These are phyloP conservation scores for Cervus canadensis DNA, from an alignment of 2,113 vertebrate species.

Conservation along the genomic window DNA sequence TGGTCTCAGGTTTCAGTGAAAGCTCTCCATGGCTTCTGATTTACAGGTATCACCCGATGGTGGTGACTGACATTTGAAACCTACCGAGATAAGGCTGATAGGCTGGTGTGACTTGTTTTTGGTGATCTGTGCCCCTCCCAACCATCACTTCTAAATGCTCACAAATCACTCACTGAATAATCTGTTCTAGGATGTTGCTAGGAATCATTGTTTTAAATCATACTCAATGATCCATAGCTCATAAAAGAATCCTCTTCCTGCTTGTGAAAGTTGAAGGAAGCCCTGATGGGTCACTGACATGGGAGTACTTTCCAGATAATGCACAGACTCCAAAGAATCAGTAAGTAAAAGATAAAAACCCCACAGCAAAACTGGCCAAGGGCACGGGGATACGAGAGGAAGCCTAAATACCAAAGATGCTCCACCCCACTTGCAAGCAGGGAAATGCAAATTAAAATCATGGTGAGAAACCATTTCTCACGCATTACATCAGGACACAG, in stretches of 20 bases:
- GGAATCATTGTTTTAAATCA: not conserved
- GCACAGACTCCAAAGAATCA: not conserved
- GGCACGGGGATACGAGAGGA: not conserved
- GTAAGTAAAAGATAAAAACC: not conserved
- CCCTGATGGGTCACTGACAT: not conserved
- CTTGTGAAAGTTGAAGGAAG: not conserved
- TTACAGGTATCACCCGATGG: not conserved
- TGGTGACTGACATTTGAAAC: not conserved
- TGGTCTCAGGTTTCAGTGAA: not conserved
- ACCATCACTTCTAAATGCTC: not conserved
- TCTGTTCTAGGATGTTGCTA: not conserved
- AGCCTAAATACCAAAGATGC: fast-evolving
- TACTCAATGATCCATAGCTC: not conserved
- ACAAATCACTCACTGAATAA: not conserved
- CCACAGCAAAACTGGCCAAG: not conserved
- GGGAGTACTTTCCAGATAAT: not conserved
- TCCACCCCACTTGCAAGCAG: not conserved
- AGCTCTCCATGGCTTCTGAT: not conserved
- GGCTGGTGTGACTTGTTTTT: not conserved
- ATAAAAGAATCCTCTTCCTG: not conserved
- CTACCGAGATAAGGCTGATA: not conserved
- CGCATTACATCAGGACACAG: not conserved
- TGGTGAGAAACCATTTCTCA: not conserved
- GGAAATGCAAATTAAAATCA: not conserved
- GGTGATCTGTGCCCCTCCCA: not conserved